These are phyloP conservation scores for Amblyteles armatorius DNA, from an alignment of 2,888 invertebrate species.

Conservation along the genomic window DNA sequence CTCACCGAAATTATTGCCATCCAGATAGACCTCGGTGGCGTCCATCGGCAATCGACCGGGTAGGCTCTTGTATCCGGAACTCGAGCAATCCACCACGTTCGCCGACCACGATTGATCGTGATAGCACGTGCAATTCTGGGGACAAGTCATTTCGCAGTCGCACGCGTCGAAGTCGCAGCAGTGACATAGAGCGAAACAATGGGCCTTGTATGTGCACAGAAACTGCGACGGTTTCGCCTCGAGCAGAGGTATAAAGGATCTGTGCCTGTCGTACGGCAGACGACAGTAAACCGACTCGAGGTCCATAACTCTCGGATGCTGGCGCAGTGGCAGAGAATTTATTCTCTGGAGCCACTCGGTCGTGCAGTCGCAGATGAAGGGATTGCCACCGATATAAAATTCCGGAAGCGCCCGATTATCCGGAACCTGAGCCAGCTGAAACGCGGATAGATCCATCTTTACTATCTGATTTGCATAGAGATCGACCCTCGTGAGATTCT, in stretches of 20 bases:
- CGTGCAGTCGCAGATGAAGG: slow-evolving; percentile 97
- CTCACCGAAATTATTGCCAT: slow-evolving; percentile 95
- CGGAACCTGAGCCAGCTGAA: slow-evolving; percentile 92
- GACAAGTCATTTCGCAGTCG: slow-evolving; percentile 99
- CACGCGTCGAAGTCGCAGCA: slow-evolving; percentile 99
- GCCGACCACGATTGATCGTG: slow-evolving; percentile 97
- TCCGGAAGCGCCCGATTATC: slow-evolving; percentile 92
- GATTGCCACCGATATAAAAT: slow-evolving; percentile 97
- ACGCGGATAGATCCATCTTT: slow-evolving; percentile 95
- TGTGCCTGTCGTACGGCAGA: slow-evolving; percentile 93
- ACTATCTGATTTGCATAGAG: slow-evolving; percentile 96
- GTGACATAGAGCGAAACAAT: slow-evolving; percentile 97
- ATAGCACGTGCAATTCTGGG: slow-evolving; percentile 96
- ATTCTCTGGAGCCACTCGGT: slow-evolving; percentile 98
- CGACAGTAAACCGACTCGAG: slow-evolving; percentile 95
- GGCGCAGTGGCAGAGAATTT: slow-evolving; percentile 92
- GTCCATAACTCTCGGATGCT: slow-evolving; percentile 96
- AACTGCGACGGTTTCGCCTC: slow-evolving; percentile 96
- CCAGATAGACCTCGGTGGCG: slow-evolving; percentile 97
- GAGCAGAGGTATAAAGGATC: slow-evolving; percentile 93
- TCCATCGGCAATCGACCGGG: slow-evolving; percentile 97
- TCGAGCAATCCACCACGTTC: slow-evolving; percentile 96
- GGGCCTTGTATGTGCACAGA: slow-evolving; percentile 95
- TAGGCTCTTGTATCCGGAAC: slow-evolving; percentile 92
- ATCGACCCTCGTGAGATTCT: slow-evolving; percentile 95